Evolutionary conservation across 2,888 invertebrate genomes (phyloP).

Genomic region (Pammene aurita): DNA sequence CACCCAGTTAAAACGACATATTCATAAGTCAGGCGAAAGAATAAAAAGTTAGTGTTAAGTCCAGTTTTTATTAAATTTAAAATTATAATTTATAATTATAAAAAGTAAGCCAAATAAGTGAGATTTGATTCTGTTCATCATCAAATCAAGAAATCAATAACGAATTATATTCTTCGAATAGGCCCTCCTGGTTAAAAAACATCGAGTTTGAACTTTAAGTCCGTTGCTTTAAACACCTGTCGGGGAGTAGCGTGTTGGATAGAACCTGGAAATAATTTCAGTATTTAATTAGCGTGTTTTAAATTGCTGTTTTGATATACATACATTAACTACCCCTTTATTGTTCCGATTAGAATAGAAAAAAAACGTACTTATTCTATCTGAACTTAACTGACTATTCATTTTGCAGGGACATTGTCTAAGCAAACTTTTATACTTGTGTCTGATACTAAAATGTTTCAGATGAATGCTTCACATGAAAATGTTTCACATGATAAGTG

Average conservation of each 20-base stretch:
- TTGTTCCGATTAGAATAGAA: background rate
- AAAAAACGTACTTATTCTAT: background rate
- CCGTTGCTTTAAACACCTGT: slow-evolving; percentile 45
- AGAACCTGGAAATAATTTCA: slow-evolving; percentile 12
- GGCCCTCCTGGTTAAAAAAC: no score
- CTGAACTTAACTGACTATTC: background rate
- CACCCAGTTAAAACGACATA: no score
- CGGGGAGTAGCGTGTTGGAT: slow-evolving; percentile 9
- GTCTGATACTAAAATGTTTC: background rate
- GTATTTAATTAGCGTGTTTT: slow-evolving; percentile 4
- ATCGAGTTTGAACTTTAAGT: slow-evolving; percentile 25
- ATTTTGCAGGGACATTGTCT: no score
- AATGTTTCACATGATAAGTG: no score
- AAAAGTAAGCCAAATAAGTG: no score
- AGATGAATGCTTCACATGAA: background rate
- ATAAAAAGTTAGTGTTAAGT: no score
- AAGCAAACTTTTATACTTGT: background rate
- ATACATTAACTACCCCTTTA: background rate
- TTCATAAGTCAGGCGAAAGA: no score
- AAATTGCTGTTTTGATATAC: slow-evolving; percentile 15
- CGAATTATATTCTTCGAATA: no score
- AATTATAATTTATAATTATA: no score
- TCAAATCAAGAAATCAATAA: no score
- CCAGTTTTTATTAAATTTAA: no score
- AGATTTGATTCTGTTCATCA: no score